Evolutionary conservation across 2,888 invertebrate species (phyloP).

Genomic region (Mesorhabditis spiculigera): DNA sequence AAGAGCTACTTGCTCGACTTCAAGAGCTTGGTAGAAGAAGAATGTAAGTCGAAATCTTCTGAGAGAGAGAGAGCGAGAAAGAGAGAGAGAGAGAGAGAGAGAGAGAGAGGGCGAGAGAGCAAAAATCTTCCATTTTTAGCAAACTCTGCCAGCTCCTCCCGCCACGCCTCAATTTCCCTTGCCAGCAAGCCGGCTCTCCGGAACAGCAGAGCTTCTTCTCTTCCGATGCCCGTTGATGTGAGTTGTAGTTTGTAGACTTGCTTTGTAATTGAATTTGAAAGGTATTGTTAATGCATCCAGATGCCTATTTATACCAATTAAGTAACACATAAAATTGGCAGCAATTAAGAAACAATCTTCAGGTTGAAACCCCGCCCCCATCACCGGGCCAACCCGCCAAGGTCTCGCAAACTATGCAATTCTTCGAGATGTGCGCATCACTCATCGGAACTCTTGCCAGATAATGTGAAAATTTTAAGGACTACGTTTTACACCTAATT

Average conservation of each 20-base stretch:
- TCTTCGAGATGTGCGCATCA: conserved; percentile 99
- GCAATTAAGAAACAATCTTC: conserved; percentile 9
- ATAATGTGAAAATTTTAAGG: conserved; percentile 59
- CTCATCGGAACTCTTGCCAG: conserved; percentile 95
- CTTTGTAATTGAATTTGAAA: neutral
- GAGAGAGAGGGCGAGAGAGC: too few relatives aligned
- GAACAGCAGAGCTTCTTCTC: conserved; percentile 46
- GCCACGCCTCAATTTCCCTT: conserved; percentile 58
- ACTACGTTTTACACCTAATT: too few relatives aligned
- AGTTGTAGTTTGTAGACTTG: neutral
- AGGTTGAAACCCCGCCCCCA: conserved; percentile 47
- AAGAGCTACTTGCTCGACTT: conserved; percentile 96
- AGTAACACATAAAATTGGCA: neutral
- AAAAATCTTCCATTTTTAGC: conserved; percentile 20
- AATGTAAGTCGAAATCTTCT: conserved; percentile 11
- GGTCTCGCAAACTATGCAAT: conserved; percentile 93
- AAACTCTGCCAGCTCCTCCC: conserved; percentile 46
- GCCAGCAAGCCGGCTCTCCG: conserved; percentile 51
- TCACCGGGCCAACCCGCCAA: conserved; percentile 43
- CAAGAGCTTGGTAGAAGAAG: conserved; percentile 72
- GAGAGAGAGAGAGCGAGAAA: too few relatives aligned
- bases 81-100: too few relatives aligned
- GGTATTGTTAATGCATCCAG: neutral
- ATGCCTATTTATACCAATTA: neutral
- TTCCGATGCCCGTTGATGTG: conserved; percentile 53